Evolutionary conservation across 2,113 vertebrate species (phyloP), one percentile per base, ranked within the genome.

Genomic region (Gopherus flavomarginatus): DNA sequence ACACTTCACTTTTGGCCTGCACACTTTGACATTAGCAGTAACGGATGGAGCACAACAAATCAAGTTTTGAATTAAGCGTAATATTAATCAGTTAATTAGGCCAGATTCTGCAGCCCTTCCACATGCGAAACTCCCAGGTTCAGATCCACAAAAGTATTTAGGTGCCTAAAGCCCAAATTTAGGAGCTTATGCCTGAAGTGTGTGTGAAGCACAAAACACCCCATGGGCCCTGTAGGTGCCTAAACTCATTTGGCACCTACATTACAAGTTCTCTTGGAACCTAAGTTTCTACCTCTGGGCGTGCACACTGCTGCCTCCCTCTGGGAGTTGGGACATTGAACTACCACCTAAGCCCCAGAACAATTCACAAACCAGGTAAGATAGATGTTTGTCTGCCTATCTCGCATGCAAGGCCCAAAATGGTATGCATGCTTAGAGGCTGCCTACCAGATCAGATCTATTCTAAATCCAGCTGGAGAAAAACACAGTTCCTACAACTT

Each of bases 11-110:
- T 93, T 50, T 56, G 92, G 44, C 57, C 5, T 2, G 4, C 81
- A 38, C 50, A 87, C 26, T 81, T 85, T 79, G 65, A 88, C 88
- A 92, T 95, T 85, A 87, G 56, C 38, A 93, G 49, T 72, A 93
- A 50, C 17, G 10, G 8, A 22, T 90, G 22, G n/a, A 93, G 86
- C 4, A 49, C 17, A 59, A 29, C 8, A 87, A 93, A 38, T 65
- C 24, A 95, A 88, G 17, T 42, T 90, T 59, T 72, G n/a, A 59
- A 11, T 86, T 89, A 84, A 84, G 29, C 65, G 3, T 27, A 50
- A 87, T n/a, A 93, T 90, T 8, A 94, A 94, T 49, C 50, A 65
- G 21, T 5, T 65, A 2, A 2, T 59, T 94, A 79, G 69, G 12
- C 27, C 84, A 89, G 49, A 85, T 83, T 95, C 80, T 91, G 85